phyloP scores from a whole-genome alignment of 2,888 invertebrate species.

The Holacanthella duospinosa region DNA sequence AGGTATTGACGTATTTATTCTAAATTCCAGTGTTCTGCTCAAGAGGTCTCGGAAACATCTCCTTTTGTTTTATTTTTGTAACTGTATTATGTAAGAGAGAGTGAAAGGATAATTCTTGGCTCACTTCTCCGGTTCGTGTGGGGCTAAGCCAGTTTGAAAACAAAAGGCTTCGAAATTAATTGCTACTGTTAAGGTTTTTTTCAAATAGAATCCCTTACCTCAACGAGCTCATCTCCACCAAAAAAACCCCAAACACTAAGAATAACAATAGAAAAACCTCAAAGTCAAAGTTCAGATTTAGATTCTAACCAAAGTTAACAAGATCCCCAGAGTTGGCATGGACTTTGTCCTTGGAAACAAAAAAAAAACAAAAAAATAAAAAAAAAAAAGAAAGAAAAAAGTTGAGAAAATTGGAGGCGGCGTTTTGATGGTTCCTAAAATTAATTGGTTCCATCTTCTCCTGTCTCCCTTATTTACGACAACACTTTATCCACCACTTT shows the following conservation, averaged over 20 bases:
- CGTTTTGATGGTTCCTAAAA: not conserved
- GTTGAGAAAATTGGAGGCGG: too few species aligned
- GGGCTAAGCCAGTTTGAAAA: not conserved
- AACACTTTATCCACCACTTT: not conserved
- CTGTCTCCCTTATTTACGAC: not conserved
- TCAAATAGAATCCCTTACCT: not conserved
- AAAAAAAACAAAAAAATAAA: too few species aligned
- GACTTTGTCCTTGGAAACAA: not conserved
- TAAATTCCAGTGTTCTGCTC: too few species aligned
- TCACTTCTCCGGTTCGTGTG: not conserved
- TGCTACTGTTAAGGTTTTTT: not conserved
- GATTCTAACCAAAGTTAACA: too few species aligned
- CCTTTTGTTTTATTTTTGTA: not conserved
- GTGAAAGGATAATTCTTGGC: not conserved
- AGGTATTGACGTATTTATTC: too few species aligned
- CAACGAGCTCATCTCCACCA: not conserved
- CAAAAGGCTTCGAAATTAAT: not conserved
- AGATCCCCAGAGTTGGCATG: not conserved
- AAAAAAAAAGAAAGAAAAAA: too few species aligned
- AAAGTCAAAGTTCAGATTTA: not conserved
- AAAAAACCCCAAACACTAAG: not conserved
- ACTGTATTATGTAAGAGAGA: not conserved
- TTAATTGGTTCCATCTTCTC: not conserved
- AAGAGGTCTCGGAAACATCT: too few species aligned
- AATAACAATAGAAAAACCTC: not conserved